These are phyloP conservation scores for Machaerirhynchus nigripectus DNA, from an alignment of 2,113 vertebrate species.

Conservation along the genomic window DNA sequence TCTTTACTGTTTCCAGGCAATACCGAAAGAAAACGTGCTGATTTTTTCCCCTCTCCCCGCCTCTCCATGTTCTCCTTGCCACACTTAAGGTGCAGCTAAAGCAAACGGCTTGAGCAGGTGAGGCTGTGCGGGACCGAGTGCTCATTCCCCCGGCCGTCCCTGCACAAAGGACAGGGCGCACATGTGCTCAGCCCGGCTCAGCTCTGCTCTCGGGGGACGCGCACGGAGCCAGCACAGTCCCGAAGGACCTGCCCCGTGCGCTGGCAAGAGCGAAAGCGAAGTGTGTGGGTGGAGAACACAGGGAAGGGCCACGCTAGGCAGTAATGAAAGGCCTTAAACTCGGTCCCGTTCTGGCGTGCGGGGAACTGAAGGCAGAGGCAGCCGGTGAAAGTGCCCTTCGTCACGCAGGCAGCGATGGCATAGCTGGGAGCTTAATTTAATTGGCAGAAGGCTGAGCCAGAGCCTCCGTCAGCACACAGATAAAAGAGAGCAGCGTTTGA, in stretches of 20 bases:
- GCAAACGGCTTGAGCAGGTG: neutral
- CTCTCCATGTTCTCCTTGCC: neutral
- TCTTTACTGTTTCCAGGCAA: neutral
- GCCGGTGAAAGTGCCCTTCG: neutral
- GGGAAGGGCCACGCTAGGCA: neutral
- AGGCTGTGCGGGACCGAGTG: fast-evolving
- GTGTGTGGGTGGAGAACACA: neutral
- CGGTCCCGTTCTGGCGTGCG: fast-evolving
- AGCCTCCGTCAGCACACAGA: neutral
- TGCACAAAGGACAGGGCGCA: neutral
- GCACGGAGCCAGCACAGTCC: neutral
- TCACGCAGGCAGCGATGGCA: neutral
- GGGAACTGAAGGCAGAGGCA: neutral
- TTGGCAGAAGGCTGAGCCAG: neutral
- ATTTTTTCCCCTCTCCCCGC: neutral
- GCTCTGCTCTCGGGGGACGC: neutral
- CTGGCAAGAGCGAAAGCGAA: neutral
- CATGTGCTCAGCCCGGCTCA: neutral
- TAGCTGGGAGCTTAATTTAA: neutral
- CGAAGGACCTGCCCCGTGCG: neutral
- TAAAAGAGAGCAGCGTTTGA: neutral
- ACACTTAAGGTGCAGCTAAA: neutral
- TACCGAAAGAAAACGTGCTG: neutral
- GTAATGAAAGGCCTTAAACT: neutral
- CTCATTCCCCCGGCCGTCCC: neutral